Evolutionary conservation across 2,888 invertebrate species (phyloP).

Genomic region (Cheilosia variabilis): DNA sequence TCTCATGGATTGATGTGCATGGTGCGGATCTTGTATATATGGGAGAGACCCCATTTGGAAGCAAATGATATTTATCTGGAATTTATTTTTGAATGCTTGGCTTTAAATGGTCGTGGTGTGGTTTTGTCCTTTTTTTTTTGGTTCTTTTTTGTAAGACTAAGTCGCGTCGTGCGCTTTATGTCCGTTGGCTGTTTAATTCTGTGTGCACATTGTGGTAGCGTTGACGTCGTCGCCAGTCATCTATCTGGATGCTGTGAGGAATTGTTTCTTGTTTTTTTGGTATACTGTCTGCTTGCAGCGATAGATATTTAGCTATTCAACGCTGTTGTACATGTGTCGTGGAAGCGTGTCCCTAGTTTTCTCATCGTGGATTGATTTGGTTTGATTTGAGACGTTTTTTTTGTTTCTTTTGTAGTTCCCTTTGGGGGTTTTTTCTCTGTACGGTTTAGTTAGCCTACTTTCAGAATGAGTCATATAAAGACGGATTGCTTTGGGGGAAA

Average conservation of each 20-base stretch:
- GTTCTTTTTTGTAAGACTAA: slow-evolving; percentile 28
- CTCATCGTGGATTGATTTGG: slow-evolving; percentile 73
- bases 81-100: slow-evolving; percentile 73
- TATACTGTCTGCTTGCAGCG: slow-evolving; percentile 53
- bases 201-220: slow-evolving; percentile 21
- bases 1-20: slow-evolving; percentile 67
- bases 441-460: background rate
- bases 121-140: slow-evolving; percentile 16
- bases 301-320: slow-evolving; percentile 75
- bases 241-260: slow-evolving; percentile 50
- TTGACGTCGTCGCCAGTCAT: slow-evolving; percentile 58
- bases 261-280: slow-evolving; percentile 19
- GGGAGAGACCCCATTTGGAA: slow-evolving; percentile 62
- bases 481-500: background rate
- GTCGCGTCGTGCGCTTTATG: slow-evolving; percentile 73
- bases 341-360: slow-evolving; percentile 74
- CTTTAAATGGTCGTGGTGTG: slow-evolving; percentile 65
- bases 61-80: slow-evolving; percentile 74
- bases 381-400: slow-evolving; percentile 51
- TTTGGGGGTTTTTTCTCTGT: slow-evolving; percentile 4
- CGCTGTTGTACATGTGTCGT: slow-evolving; percentile 75
- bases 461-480: background rate
- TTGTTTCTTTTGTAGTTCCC: slow-evolving; percentile 6
- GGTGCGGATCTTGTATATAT: slow-evolving; percentile 47
- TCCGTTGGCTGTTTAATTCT: slow-evolving; percentile 58